Evolutionary conservation across 1,140 invertebrate genomes (phyloP), one percentile per base, ranked within the genome.

Genomic region (Neotoxoptera formosana): DNA sequence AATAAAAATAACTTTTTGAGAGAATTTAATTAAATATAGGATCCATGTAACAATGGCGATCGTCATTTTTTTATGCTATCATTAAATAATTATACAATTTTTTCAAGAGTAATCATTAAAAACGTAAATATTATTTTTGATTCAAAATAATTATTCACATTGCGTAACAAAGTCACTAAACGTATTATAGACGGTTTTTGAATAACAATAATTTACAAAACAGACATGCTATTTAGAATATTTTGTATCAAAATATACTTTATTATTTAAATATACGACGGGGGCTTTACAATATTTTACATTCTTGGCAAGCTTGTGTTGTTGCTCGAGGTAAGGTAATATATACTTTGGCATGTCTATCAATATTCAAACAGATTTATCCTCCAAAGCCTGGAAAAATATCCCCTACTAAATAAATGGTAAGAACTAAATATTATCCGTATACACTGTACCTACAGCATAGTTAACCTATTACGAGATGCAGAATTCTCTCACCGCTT

Each of bases 201-300:
- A 36, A 56, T 41, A 56, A 56, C 47, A 53, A 89, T 56, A 25
- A 89, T 89, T 89, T 89, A 89, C 51, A 89, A 51, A 56, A 51
- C 47, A 56, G 34, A 41, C 48, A 36, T 56, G 48, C 20, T 89
- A 56, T 56, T 53, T 89, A 51, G 87, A 53, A 89, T 53, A 89
- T 89, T 89, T 53, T 89, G 87, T 56, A 89, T 56, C 51, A 89
- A 53, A 89, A 56, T 89, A 36, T 89, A 89, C 34, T 89, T 56
- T 41, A 89, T 53, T 56, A 56, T 89, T 90, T 90, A 67, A 90
- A 45, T 67, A 67, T 45, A 90, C 25, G 45, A 88, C 23, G 36
- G 17, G 34, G 30, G 56, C 14, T 45, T 90, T 67, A 90, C 60
- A 45, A 90, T 90, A 45, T 67, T 90, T 90, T 48, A 56, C 36